Evolutionary conservation across 2,888 invertebrate species (phyloP), one percentile per base, ranked within the genome.

Genomic region (Philereme vetulata): DNA sequence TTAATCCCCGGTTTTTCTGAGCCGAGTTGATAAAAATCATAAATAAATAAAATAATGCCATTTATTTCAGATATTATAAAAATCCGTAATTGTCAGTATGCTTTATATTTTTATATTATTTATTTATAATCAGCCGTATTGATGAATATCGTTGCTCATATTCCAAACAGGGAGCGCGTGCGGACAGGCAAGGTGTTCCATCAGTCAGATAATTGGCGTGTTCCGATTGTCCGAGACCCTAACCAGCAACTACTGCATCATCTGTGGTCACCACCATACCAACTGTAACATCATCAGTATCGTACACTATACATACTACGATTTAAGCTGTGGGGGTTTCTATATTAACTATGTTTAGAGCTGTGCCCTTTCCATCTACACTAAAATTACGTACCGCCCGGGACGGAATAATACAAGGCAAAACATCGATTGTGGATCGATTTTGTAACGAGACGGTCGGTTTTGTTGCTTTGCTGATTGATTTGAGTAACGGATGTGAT

Each of bases 151-250:
- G 36, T 36, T 7, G 4, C 10, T 53, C 36, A 40, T 48, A 51
- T n/a, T 56, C 50, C 40, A 38, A 55, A 51, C 57, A 56, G 44
- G 45, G 52, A 48, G 70, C 68, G 76, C 72, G 72, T 68, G 74
- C 62, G 66, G 60, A 74, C 71, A 70, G 72, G 86, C 85, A 88
- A 88, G 88, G 88, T 86, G 88, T 87, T 84, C 82, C 78, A 82
- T 86, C 84, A 82, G 74, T 64, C 68, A 62, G 65, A 75, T 88
- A 89, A 88, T 89, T 84, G 88, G 75, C 71, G 71, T 67, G 80
- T 87, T 87, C 88, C 88, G 88, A 86, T 86, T 86, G 84, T 74
- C 60, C 67, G 66, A 68, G 68, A 51, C 71, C 72, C 70, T 65
- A 62, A 9, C 43, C 4, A 47, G 10, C 45, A 9, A 50, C 55